These are phyloP conservation scores for Chydorus sphaericus DNA, from an alignment of 2,888 invertebrate genomes.

Conservation along the genomic window DNA sequence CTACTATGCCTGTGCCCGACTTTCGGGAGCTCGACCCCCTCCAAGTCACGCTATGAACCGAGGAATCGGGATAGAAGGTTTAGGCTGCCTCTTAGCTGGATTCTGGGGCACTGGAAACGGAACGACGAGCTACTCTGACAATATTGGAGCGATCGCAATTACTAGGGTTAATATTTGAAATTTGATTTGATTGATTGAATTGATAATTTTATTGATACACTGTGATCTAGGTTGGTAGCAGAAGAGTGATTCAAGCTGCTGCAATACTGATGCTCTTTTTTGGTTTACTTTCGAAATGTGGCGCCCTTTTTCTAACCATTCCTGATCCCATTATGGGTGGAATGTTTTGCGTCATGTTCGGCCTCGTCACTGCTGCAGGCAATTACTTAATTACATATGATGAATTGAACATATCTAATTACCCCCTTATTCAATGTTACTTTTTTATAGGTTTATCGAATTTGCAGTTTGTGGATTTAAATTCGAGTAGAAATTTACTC, in stretches of 20 bases:
- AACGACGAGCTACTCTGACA: constrained; percentile 78
- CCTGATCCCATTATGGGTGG: constrained; percentile 68
- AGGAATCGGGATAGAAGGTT: constrained; percentile 68
- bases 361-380: constrained; percentile 66
- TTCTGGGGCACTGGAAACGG: constrained; percentile 76
- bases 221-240: constrained; percentile 48
- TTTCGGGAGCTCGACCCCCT: constrained; percentile 59
- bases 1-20: constrained; percentile 39
- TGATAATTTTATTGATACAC: constrained; percentile 7
- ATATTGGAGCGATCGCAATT: constrained; percentile 77
- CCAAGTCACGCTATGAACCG: constrained; percentile 76
- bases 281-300: constrained; percentile 58
- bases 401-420: too few relatives aligned
- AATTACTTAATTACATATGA: constrained; percentile 4
- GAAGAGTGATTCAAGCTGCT: constrained; percentile 62
- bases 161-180: constrained; percentile 50
- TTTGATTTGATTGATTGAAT: neutral
- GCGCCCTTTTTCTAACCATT: constrained; percentile 63
- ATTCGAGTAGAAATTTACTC: constrained; percentile 72
- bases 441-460: too few relatives aligned
- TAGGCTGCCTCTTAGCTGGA: constrained; percentile 70
- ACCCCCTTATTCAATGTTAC: too few relatives aligned
- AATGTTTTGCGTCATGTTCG: constrained; percentile 67
- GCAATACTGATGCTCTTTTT: constrained; percentile 56
- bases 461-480: constrained; percentile 63